Evolutionary conservation across 2,113 vertebrate genomes (phyloP).

Genomic region (Megaceryle maxima): DNA sequence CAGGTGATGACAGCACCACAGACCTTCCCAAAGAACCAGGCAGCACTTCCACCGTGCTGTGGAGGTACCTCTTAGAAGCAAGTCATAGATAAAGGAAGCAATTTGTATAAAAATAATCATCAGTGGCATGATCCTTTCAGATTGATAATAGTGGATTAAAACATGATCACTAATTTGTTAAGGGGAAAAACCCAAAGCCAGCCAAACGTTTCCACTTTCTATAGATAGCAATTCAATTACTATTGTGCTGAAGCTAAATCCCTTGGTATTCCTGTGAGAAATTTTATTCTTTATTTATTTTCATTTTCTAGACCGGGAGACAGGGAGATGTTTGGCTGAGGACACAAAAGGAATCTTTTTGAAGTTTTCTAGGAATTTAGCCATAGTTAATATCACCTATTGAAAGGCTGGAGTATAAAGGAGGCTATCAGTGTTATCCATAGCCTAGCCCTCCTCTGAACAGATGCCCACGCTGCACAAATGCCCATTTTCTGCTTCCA

Average conservation of each 20-base stretch:
- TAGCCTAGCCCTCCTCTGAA: background rate
- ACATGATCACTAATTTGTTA: background rate
- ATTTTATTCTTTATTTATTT: background rate
- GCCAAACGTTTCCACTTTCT: background rate
- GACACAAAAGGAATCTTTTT: background rate
- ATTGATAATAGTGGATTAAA: background rate
- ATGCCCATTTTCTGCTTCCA: background rate
- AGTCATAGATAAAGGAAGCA: background rate
- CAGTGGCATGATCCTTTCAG: background rate
- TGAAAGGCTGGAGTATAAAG: background rate
- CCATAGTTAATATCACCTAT: background rate
- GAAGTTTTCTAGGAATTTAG: conserved; percentile 1
- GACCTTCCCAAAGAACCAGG: background rate
- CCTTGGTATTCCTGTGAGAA: background rate
- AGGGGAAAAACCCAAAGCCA: background rate
- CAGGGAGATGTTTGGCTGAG: background rate
- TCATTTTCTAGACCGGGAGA: background rate
- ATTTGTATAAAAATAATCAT: background rate
- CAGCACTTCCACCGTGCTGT: background rate
- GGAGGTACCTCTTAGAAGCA: background rate
- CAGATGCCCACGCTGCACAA: background rate
- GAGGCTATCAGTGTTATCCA: accelerated
- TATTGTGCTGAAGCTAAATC: background rate
- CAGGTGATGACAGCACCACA: background rate
- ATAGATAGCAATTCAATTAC: background rate